Evolutionary conservation across 2,113 vertebrate species (phyloP).

Genomic region (Empidonax alnorum): DNA sequence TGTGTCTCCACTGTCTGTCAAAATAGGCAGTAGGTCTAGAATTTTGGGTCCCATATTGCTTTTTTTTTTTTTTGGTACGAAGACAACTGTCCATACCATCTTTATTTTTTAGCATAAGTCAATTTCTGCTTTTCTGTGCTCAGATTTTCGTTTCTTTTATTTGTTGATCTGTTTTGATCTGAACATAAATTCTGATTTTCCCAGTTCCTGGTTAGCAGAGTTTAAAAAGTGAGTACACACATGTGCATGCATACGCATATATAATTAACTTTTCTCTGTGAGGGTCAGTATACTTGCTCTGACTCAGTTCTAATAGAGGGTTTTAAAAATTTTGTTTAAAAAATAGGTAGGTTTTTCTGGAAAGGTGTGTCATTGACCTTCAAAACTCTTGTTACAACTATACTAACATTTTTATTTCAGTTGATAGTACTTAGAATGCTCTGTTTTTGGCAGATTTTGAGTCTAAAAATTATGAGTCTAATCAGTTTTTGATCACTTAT

Average conservation of each 20-base stretch:
- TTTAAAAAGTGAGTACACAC: accelerated
- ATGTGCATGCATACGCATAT: accelerated
- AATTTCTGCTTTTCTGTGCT: neutral
- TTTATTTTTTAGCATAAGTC: neutral
- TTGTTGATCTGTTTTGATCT: slow-evolving; percentile 8
- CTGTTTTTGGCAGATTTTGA: neutral
- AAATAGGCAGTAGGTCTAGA: neutral
- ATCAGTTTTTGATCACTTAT: neutral
- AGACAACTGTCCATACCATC: neutral
- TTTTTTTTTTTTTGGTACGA: neutral
- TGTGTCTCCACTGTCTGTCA: neutral
- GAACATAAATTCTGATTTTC: neutral
- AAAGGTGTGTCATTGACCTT: neutral
- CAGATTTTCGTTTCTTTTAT: slow-evolving; percentile 15
- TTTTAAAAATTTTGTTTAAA: neutral
- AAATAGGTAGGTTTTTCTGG: neutral
- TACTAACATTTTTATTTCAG: neutral
- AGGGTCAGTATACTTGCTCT: neutral
- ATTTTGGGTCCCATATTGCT: neutral
- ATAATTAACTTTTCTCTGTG: neutral
- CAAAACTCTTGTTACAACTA: neutral
- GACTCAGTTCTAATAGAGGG: neutral
- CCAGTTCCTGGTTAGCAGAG: neutral
- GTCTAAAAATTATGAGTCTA: neutral
- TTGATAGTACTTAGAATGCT: neutral